These are phyloP conservation scores for Uropetala carovei DNA, from an alignment of 2,888 invertebrate genomes.

Conservation along the genomic window DNA sequence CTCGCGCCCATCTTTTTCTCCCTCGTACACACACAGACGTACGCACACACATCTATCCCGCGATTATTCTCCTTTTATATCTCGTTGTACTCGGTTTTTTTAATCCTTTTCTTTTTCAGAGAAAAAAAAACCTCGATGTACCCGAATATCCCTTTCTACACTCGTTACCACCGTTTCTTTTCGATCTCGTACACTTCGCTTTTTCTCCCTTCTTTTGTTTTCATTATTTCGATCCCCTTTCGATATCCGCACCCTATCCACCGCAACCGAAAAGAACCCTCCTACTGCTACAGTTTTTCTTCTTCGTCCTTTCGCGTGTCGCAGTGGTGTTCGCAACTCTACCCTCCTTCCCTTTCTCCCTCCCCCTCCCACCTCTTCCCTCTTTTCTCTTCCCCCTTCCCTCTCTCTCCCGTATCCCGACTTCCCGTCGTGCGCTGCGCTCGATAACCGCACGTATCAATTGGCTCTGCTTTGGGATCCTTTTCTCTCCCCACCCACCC, in stretches of 20 bases:
- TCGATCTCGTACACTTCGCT: too few species aligned
- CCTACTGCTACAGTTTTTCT: neutral
- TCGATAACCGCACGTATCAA: constrained; percentile 21
- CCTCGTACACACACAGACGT: neutral
- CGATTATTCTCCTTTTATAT: neutral
- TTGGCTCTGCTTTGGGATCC: neutral
- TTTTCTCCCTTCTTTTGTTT: neutral
- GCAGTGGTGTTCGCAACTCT: too few species aligned
- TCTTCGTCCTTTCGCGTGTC: neutral
- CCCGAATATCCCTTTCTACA: too few species aligned
- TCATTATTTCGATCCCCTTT: neutral
- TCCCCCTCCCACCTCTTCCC: neutral
- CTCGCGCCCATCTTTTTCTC: neutral
- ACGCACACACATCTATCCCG: neutral
- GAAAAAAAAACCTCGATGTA: too few species aligned
- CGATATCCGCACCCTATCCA: neutral
- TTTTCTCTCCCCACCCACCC: too few species aligned
- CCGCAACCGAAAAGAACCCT: neutral
- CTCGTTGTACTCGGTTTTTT: too few species aligned
- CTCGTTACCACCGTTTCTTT: too few species aligned
- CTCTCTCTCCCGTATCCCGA: neutral
- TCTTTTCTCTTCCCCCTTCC: neutral
- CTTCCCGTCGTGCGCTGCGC: neutral
- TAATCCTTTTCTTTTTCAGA: too few species aligned
- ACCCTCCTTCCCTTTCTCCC: neutral